These are phyloP conservation scores for Brachystomella parvula DNA, from an alignment of 1,140 invertebrate species.

Conservation along the genomic window DNA sequence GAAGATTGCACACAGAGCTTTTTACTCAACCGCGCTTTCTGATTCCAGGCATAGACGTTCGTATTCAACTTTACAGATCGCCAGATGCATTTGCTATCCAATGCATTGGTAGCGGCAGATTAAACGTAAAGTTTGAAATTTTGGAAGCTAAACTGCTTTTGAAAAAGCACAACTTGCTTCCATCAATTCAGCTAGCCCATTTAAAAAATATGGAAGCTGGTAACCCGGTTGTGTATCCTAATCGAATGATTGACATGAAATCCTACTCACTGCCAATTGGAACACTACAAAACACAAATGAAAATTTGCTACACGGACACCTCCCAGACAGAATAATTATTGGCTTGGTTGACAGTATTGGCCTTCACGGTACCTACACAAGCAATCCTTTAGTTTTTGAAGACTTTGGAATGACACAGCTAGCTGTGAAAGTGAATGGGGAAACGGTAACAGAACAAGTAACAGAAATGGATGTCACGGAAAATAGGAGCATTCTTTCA, in stretches of 20 bases:
- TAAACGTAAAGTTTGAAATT: conserved; percentile 18
- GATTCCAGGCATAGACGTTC: conserved; percentile 30
- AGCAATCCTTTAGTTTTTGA: conserved; percentile 28
- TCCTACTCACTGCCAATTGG: conserved; percentile 24
- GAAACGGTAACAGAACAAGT: neutral
- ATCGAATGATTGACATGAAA: conserved; percentile 28
- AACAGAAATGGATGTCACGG: conserved; percentile 14
- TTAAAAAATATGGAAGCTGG: conserved; percentile 17
- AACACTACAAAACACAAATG: conserved; percentile 21
- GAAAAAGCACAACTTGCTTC: conserved; percentile 14
- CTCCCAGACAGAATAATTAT: conserved; percentile 30
- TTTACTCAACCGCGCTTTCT: conserved; percentile 24
- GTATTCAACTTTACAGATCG: conserved; percentile 12
- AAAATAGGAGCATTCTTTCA: conserved; percentile 4
- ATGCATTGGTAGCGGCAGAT: neutral
- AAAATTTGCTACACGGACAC: conserved; percentile 29
- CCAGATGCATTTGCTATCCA: conserved; percentile 17
- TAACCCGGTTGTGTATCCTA: conserved; percentile 15
- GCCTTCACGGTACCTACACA: conserved; percentile 24
- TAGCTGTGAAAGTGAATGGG: conserved; percentile 25
- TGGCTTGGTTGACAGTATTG: conserved; percentile 14
- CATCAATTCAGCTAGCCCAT: conserved; percentile 18
- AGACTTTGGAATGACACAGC: conserved; percentile 15
- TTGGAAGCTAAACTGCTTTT: conserved; percentile 28
- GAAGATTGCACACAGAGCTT: conserved; percentile 29